Evolutionary conservation across 2,797 vertebrate genomes (phyloP), one percentile per base, ranked within the genome.

Genomic region (Syngnathus acus): DNA sequence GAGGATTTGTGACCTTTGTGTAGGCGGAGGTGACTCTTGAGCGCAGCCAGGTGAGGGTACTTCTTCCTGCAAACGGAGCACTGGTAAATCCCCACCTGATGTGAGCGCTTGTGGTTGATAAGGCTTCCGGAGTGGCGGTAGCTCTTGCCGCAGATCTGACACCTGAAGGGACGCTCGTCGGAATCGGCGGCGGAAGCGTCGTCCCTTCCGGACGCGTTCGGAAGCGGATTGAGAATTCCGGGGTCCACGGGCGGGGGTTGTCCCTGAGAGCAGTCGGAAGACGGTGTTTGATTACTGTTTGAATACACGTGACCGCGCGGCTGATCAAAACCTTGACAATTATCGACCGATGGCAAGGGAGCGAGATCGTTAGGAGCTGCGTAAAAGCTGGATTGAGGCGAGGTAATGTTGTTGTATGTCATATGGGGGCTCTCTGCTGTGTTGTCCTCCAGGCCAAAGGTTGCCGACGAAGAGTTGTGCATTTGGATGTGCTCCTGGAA

Each of bases 71-170:
- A 97, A 42, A 95, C 81, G 0, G 94, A 92, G 37, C 95, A 96
- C 70, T 92, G 90, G 79, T 92, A 96, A 74, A 92, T 87, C 26
- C 95, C 95, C 0, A 94, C 93, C 77, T 93, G 93, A 76, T 97
- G 95, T n/a, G 93, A 95, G 68, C 93, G 90, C 69, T 94, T 94
- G 87, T 97, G 95, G 84, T 96, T 96, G 68, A 95, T 93, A 23
- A 96, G 88, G 81, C 94, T 97, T 59, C 95, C 95, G 0, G 93
- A 93, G 75, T 95, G 95, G 10, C 94, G 89, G 82, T 97, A 96
- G 72, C 93, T 93, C 79, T 94, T 94, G 14, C 91, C 88, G 45
- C 95, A 96, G 59, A 93, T 83, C 21, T 85, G 83, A 72, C 95
- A 96, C 75, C 90, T 93, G 78, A 94, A 97, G 3, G 93, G 93